These are phyloP conservation scores for Frankliniella fusca DNA, from an alignment of 2,888 invertebrate species.

Conservation along the genomic window DNA sequence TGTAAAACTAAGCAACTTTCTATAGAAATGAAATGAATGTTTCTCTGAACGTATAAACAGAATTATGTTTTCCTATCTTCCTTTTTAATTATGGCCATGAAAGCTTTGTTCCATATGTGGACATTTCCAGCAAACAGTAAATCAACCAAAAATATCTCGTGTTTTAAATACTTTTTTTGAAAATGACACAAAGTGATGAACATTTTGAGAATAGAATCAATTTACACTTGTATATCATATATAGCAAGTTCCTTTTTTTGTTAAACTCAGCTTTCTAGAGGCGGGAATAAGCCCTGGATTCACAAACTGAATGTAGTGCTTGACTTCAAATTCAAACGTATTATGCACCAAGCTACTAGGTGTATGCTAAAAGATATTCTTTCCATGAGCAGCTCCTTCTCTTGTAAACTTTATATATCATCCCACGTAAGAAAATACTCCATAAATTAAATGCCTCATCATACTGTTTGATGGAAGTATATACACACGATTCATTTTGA, in stretches of 20 bases:
- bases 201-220: neutral
- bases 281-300: neutral
- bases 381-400: neutral
- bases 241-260: neutral
- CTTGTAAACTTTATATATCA: neutral
- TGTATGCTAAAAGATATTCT: neutral
- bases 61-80: neutral
- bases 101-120: neutral
- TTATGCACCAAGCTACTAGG: neutral
- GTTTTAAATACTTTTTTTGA: neutral
- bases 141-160: neutral
- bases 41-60: neutral
- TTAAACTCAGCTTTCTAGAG: neutral
- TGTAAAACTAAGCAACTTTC: neutral
- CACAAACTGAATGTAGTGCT: neutral
- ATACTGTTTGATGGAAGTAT: neutral
- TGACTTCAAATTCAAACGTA: neutral
- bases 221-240: neutral
- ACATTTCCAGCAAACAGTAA: neutral
- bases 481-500: neutral
- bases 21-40: neutral
- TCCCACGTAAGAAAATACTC: constrained; percentile 12
- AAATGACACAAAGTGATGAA: neutral
- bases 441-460: neutral
- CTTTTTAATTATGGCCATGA: neutral